Percentiles rank a stretch among this genome's conserved stretches.
These are phyloP conservation scores for Athene noctua DNA, from an alignment of 2,113 vertebrate species.

Conservation along the genomic window DNA sequence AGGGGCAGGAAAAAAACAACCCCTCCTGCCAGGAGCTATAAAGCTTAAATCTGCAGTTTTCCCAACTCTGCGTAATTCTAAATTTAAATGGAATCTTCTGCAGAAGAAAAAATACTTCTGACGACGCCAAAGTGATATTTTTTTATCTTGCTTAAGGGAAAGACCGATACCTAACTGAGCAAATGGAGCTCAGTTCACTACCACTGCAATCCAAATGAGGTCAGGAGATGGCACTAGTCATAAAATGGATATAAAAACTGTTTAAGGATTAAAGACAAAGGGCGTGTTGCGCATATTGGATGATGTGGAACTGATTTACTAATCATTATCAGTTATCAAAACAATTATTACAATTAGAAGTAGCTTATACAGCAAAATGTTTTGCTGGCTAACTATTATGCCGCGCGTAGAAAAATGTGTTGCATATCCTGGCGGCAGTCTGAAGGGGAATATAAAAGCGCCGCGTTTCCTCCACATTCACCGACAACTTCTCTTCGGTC, in stretches of 20 bases:
- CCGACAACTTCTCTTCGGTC: background rate
- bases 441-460: background rate
- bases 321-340: background rate
- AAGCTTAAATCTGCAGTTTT: background rate
- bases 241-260: background rate
- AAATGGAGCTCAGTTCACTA: background rate
- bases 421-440: background rate
- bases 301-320: background rate
- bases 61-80: background rate
- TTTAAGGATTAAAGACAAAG: slow-evolving; percentile 26
- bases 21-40: background rate
- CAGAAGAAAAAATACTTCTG: background rate
- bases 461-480: background rate
- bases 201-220: background rate
- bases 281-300: background rate
- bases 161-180: background rate
- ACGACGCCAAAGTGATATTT: background rate
- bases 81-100: background rate
- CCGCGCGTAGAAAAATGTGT: background rate
- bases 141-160: background rate
- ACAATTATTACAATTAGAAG: slow-evolving; percentile 43
- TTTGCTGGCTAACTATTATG: background rate
- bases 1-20: background rate
- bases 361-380: slow-evolving; percentile 50
- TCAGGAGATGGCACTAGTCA: background rate